Base-by-base conservation (phyloP, 2,113 vertebrate species). In the Odocoileus virginianus region DNA sequence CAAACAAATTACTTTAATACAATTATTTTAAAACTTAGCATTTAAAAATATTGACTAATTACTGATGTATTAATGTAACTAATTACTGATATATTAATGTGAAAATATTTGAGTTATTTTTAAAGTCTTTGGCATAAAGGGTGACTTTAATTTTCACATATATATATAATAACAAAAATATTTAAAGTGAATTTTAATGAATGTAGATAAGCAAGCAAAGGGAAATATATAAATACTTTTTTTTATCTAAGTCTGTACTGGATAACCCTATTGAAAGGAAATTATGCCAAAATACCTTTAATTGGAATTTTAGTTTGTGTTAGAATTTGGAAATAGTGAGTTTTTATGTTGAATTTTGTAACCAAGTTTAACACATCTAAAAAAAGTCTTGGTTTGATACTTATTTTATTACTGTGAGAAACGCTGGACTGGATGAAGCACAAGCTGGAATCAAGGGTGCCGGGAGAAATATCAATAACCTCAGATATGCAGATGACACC, bases 191-290 rank as follows among this genome's bases (percentile, higher is more conserved):
- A 94, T 74, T 96, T 95, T 91, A 94, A 50, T 45, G 47, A 61
- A 93, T 87, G 25, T 88, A 93, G 55, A 93, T 78, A 13, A 95
- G 58, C 13, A 94, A 96, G 79, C 30, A 36, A 82, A 92, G 6
- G 17, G 17, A 43, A 25, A 52, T 28, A 43, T 40, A 50, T 36
- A 92, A 64, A 30, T 50, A 83, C 45, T 47, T 45, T 71, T 23
- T 94, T 94, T 89, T 0, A 47, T 89, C 94, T 92, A 85, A 89
- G 55, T 92, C 27, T 5, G 27, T 89, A 67, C 11, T 64, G 30
- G 50, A 61, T 71, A 96, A 96, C 33, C 21, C 8, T 76, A 83
- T 55, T n/a, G 91, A 97, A 40, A 96, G 85, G 52, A 16, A 91
- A 96, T 93, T 78, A 19, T 19, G 76, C 28, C 54, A 33, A 14